These are phyloP conservation scores for Clamator glandarius DNA, from an alignment of 2,797 vertebrate genomes.

Conservation along the genomic window DNA sequence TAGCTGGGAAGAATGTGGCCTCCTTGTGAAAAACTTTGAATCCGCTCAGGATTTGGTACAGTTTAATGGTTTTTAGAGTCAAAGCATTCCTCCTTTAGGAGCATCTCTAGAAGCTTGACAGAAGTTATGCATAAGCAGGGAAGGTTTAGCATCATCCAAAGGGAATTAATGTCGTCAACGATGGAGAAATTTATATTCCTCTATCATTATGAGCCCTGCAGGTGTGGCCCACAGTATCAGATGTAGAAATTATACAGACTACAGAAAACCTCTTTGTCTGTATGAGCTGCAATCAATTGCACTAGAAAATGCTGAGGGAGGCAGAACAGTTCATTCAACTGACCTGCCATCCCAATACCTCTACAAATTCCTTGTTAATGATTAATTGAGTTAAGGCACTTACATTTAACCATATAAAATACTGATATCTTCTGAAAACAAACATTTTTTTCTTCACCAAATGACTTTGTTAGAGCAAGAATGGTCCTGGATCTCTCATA, in stretches of 20 bases:
- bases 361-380: not conserved
- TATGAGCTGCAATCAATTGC: not conserved
- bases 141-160: not conserved
- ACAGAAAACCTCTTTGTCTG: not conserved
- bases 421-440: not conserved
- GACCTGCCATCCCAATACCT: not conserved
- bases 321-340: not conserved
- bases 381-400: not conserved
- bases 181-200: not conserved
- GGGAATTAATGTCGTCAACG: not conserved
- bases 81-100: not conserved
- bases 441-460: not conserved
- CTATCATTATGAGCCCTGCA: not conserved
- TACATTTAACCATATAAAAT: not conserved
- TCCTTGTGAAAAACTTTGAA: not conserved
- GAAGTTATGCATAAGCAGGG: not conserved
- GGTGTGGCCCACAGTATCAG: not conserved
- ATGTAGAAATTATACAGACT: not conserved
- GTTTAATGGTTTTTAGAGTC: not conserved
- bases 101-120: not conserved
- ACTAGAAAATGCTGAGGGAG: not conserved
- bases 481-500: not conserved
- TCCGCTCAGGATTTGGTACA: not conserved
- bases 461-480: not conserved
- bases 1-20: not conserved